These are phyloP conservation scores for Forbesichthys papilliferus DNA, from an alignment of 2,113 vertebrate species.

Conservation along the genomic window DNA sequence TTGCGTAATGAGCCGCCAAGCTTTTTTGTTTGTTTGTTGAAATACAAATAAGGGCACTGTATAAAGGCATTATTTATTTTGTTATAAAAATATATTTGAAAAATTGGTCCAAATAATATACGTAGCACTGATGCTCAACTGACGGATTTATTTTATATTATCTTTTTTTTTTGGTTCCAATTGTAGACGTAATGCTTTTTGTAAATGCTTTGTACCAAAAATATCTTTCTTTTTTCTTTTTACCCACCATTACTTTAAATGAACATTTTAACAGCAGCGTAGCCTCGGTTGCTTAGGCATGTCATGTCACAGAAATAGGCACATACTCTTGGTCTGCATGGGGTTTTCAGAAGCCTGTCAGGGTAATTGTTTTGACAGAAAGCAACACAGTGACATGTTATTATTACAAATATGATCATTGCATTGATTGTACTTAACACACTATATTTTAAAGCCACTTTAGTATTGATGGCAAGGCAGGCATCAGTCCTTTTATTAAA, in stretches of 20 bases:
- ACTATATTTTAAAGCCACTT: conserved; percentile 77
- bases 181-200: conserved; percentile 88
- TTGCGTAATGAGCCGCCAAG: conserved; percentile 96
- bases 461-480: conserved; percentile 70
- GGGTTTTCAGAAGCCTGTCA: conserved; percentile 68
- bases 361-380: conserved; percentile 59
- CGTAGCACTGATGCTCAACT: conserved; percentile 82
- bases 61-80: conserved; percentile 94
- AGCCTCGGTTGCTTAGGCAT: conserved; percentile 71
- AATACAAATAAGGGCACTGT: conserved; percentile 88
- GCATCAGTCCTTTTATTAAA: conserved; percentile 64
- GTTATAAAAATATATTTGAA: conserved; percentile 90
- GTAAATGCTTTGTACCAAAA: conserved; percentile 94
- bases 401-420: conserved; percentile 55
- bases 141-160: conserved; percentile 87
- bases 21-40: conserved; percentile 86
- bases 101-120: conserved; percentile 86
- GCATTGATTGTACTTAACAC: conserved; percentile 69
- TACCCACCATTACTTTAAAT: conserved; percentile 72
- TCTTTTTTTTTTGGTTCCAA: conserved; percentile 85
- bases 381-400: conserved; percentile 43
- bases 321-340: conserved; percentile 74
- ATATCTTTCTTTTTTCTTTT: conserved; percentile 63
- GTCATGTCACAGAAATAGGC: conserved; percentile 77
- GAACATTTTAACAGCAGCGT: conserved; percentile 78